A percentile compares a stretch with the other conserved stretches of the same genome.
These are phyloP conservation scores for Tricholauxania praeusta DNA, from an alignment of 2,888 invertebrate genomes.

Conservation along the genomic window DNA sequence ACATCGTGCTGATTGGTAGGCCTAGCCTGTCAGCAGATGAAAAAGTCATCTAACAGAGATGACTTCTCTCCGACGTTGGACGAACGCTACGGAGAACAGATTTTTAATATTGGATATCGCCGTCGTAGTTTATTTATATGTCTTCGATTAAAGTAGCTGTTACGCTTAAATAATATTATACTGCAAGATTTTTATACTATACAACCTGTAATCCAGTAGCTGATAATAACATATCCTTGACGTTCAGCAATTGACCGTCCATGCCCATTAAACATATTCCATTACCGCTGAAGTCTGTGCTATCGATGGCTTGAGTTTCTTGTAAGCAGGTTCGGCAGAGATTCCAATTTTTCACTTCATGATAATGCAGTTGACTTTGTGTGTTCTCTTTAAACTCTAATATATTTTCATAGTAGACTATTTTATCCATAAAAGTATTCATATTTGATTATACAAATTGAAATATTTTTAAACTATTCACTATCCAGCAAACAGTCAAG, in stretches of 20 bases:
- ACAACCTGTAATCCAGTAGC: constrained; percentile 38
- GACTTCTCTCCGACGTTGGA: no score
- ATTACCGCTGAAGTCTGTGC: constrained; percentile 2
- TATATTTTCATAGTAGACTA: constrained; percentile 48
- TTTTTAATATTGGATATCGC: no score
- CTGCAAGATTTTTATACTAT: background rate
- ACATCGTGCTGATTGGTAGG: no score
- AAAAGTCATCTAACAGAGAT: no score
- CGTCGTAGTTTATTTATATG: no score
- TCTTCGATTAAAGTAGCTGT: no score
- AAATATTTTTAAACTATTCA: no score
- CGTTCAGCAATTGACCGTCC: constrained; percentile 38
- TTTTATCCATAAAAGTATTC: constrained; percentile 45
- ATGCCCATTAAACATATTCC: constrained; percentile 42
- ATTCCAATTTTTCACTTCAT: constrained; percentile 45
- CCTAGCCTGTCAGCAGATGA: no score
- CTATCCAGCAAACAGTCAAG: no score
- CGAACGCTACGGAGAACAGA: no score
- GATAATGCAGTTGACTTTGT: constrained; percentile 32
- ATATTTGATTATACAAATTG: no score
- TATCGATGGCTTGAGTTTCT: constrained; percentile 29
- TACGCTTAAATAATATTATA: no score
- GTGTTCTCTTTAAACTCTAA: constrained; percentile 45
- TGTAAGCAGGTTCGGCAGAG: constrained; percentile 45
- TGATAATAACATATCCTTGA: constrained; percentile 41